Percentiles rank a stretch among this genome's conserved stretches.
These are phyloP conservation scores for Monomorium pharaonis DNA, from an alignment of 1,140 invertebrate species.

Conservation along the genomic window DNA sequence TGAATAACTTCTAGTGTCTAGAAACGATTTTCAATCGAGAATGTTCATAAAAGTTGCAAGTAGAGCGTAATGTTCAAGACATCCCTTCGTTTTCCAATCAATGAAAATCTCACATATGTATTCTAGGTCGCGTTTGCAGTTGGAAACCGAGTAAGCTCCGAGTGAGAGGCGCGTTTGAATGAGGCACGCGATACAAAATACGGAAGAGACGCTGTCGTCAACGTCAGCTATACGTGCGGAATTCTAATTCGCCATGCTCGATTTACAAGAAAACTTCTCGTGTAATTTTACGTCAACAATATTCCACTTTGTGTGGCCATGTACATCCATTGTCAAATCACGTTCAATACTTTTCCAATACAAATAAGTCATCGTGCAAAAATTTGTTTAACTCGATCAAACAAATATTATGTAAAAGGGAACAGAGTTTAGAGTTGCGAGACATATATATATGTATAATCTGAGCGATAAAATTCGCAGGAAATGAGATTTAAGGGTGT, in stretches of 20 bases:
- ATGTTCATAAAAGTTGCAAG: neutral
- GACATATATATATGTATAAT: no score
- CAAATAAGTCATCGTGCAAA: neutral
- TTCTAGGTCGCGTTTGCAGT: conserved; percentile 2
- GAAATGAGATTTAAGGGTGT: neutral
- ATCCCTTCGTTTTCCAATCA: conserved; percentile 1
- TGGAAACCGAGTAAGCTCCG: neutral
- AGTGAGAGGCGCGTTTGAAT: neutral
- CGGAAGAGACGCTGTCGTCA: conserved; percentile 1
- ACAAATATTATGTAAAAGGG: neutral
- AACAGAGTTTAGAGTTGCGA: neutral
- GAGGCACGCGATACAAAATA: conserved; percentile 14
- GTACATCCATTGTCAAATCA: neutral
- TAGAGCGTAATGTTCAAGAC: neutral
- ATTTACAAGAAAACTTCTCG: conserved; percentile 9
- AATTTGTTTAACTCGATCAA: neutral
- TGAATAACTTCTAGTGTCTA: neutral
- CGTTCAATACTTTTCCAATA: neutral
- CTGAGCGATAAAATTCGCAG: neutral
- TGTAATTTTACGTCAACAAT: conserved; percentile 18
- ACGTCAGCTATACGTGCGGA: conserved; percentile 32
- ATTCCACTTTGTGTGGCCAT: neutral
- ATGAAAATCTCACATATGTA: conserved; percentile 25
- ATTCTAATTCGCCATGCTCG: conserved; percentile 23
- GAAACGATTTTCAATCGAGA: neutral